Conservation (phyloP, 2,888 invertebrate genomes). For the Acronicta psi region DNA sequence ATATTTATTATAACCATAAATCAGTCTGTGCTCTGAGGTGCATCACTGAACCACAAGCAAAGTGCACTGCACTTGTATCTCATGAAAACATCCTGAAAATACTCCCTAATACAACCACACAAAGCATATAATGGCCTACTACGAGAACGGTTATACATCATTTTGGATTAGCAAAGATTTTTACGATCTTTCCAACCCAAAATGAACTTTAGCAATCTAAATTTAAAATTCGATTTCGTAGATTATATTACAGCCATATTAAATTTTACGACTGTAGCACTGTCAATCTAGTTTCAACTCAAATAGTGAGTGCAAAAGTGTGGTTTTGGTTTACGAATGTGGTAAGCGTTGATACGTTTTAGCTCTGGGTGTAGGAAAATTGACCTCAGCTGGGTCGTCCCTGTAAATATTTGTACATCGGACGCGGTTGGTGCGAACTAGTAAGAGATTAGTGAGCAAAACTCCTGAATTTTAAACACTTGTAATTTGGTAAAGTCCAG, state of each 20-base stretch:
- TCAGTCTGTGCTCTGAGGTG: conserved; percentile 83
- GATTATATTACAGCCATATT: conserved; percentile 55
- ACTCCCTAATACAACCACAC: conserved; percentile 20
- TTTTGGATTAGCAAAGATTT: conserved; percentile 53
- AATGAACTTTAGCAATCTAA: conserved; percentile 68
- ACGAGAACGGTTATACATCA: conserved; percentile 37
- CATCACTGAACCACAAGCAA: conserved; percentile 77
- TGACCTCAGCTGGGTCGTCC: conserved; percentile 85
- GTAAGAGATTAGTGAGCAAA: conserved; percentile 79
- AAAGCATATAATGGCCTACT: conserved; percentile 37
- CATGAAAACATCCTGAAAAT: conserved; percentile 40
- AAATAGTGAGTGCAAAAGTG: conserved; percentile 33
- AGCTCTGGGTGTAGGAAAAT: conserved; percentile 68
- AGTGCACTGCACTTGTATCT: conserved; percentile 83
- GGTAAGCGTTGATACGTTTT: conserved; percentile 62
- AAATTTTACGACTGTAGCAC: conserved; percentile 68
- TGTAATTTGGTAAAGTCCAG: conserved; percentile 57
- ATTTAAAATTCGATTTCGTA: conserved; percentile 72
- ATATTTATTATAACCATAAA: conserved; percentile 87
- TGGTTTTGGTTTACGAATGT: conserved; percentile 31
- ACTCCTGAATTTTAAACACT: conserved; percentile 66
- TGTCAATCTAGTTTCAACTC: conserved; percentile 49
- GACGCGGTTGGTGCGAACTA: conserved; percentile 78
- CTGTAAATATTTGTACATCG: conserved; percentile 85
- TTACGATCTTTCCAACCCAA: conserved; percentile 61